Base-by-base conservation (phyloP, 2,797 vertebrate species). In the Lacerta bilineata region DNA sequence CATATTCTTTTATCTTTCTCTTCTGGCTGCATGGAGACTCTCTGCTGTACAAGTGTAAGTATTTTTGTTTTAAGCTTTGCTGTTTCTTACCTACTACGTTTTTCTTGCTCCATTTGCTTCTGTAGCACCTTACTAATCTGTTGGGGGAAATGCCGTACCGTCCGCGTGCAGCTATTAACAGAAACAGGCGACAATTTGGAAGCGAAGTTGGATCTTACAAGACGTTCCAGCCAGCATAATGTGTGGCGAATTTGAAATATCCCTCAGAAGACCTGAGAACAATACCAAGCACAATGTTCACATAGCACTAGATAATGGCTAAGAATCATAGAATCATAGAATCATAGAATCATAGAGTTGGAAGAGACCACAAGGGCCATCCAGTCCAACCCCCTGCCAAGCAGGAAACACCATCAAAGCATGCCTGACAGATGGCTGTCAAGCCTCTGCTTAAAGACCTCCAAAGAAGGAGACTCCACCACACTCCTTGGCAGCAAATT, bases 11-110 rank as follows among this genome's bases (percentile, higher is more conserved):
- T 96, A 96, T 97, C 83, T 96, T 96, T 96, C 95, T 97, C 97
- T 97, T 97, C 97, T 97, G 97, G 98, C 97, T 97, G 97, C 97
- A 97, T 98, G 98, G 97, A 98, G 98, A 98, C 97, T 97, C 97
- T 98, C 96, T 98, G 98, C 98, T 98, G 98, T 97, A 98, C 97
- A 96, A 98, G 97, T 97, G 98, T 98, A 98, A 98, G 98, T 98
- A 98, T 94, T 95, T 95, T 95, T 89, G 11, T 95, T 95, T 94
- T 36, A 80, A 92, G 95, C 94, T 94, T 92, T 95, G 95, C 94
- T 90, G 89, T 93, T 94, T 95, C 93, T 93, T 93, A 91, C 94
- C 84, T 94, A 92, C 87, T 95, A 91, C 74, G 72, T 79, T 83
- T 95, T 94, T 91, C 85, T 90, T 94, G 95, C 93, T 95, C 91